Percentiles rank a stretch among this genome's conserved stretches.
Evolutionary conservation across 2,888 invertebrate species (phyloP).

Genomic region (Adelphocoris suturalis): DNA sequence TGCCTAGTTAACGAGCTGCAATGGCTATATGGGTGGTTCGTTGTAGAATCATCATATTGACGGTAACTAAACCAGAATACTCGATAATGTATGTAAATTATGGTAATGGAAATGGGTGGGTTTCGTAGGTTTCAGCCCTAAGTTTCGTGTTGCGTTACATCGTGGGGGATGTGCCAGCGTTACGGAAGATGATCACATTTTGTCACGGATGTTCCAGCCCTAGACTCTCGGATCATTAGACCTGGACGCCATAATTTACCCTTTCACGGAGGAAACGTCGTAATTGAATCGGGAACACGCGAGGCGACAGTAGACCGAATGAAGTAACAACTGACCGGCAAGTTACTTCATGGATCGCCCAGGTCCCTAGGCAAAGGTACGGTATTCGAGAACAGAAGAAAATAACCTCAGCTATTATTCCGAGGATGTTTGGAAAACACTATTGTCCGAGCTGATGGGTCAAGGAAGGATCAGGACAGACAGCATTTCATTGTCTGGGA

Average conservation of each 20-base stretch:
- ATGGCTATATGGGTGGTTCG: too few species aligned
- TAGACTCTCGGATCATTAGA: background rate
- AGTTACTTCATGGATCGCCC: background rate
- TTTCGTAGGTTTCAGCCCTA: background rate
- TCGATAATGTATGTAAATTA: background rate
- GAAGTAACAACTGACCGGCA: constrained; percentile 14
- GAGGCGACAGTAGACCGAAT: background rate
- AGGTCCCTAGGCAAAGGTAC: background rate
- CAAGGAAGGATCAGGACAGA: background rate
- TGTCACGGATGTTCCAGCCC: constrained; percentile 12
- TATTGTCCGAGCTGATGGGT: constrained; percentile 11
- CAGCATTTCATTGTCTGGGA: background rate
- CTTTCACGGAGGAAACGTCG: constrained; percentile 20
- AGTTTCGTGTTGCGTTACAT: background rate
- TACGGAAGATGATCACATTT: constrained; percentile 10
- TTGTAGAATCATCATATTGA: too few species aligned
- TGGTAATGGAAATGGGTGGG: background rate
- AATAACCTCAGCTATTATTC: background rate
- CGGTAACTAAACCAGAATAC: background rate
- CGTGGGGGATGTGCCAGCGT: constrained; percentile 5
- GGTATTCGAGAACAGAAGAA: background rate
- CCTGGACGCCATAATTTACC: background rate
- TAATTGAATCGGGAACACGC: constrained; percentile 25
- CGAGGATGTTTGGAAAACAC: constrained; percentile 5
- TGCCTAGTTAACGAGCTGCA: too few species aligned